phyloP scores from a whole-genome alignment of 2,797 vertebrate species.

The Labeo calbasu region DNA sequence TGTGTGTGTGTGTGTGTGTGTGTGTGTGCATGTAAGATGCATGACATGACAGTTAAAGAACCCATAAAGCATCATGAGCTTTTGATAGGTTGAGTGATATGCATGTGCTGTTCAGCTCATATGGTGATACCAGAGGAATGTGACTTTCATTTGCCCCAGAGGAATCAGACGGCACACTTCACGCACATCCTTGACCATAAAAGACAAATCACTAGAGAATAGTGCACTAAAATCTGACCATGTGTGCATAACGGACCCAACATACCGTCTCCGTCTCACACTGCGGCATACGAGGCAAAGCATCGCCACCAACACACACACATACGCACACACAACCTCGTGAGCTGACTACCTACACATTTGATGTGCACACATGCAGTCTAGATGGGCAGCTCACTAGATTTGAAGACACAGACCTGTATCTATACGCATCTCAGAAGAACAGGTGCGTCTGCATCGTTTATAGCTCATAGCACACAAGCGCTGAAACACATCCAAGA shows the following conservation, averaged over 20 bases:
- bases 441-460: neutral
- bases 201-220: constrained; percentile 5
- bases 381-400: neutral
- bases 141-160: constrained; percentile 27
- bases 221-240: neutral
- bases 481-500: neutral
- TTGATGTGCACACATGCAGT: neutral
- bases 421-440: neutral
- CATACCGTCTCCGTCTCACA: constrained; percentile 5
- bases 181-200: neutral
- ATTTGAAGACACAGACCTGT: neutral
- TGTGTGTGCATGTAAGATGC: neutral
- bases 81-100: neutral
- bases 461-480: neutral
- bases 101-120: neutral
- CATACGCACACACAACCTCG: neutral
- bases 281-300: constrained; percentile 20
- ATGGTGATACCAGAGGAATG: neutral
- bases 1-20: neutral
- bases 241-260: constrained; percentile 1
- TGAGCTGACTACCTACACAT: constrained; percentile 13
- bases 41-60: neutral
- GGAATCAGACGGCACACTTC: neutral
- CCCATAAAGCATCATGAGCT: neutral
- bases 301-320: neutral